Evolutionary conservation across 37 sponge, comb jelly and placozoan genomes (phyloP).

Genomic region (Dysidea cf. avara): DNA sequence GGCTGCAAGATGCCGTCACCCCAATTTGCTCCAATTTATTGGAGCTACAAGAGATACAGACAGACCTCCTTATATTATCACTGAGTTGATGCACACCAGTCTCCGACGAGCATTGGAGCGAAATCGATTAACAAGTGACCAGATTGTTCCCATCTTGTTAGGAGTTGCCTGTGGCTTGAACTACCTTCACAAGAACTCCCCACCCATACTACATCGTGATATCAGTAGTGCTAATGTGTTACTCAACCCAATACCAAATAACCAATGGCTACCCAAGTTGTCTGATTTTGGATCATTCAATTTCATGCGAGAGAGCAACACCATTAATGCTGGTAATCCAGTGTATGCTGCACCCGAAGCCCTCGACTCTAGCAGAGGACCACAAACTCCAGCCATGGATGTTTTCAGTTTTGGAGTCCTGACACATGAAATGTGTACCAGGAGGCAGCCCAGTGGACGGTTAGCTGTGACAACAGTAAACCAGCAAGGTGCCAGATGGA

Average conservation of each 20-base stretch:
- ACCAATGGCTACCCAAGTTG: too few relatives aligned
- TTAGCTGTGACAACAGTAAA: too few relatives aligned
- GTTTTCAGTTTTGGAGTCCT: constrained; percentile 73
- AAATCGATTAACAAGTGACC: not conserved
- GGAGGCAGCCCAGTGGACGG: too few relatives aligned
- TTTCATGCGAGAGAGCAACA: constrained; percentile 27
- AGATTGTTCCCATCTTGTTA: constrained; percentile 6
- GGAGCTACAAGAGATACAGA: constrained; percentile 65
- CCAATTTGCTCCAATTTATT: constrained; percentile 64
- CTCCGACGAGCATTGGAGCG: constrained; percentile 14
- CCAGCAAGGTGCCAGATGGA: too few relatives aligned
- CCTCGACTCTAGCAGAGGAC: constrained; percentile 8
- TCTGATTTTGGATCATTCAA: constrained; percentile 67
- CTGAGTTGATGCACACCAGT: too few relatives aligned
- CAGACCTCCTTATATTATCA: constrained; percentile 40
- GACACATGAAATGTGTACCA: constrained; percentile 54
- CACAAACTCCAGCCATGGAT: constrained; percentile 66
- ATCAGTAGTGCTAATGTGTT: constrained; percentile 62
- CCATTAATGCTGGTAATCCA: constrained; percentile 42
- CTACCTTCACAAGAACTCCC: constrained; percentile 63
- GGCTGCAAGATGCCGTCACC: constrained; percentile 57
- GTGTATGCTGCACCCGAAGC: constrained; percentile 71
- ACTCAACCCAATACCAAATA: constrained; percentile 4
- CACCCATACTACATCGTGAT: constrained; percentile 70
- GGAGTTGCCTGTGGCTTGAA: constrained; percentile 54